Evolutionary conservation across 2,113 vertebrate genomes (phyloP).

Genomic region (Gallinago media): DNA sequence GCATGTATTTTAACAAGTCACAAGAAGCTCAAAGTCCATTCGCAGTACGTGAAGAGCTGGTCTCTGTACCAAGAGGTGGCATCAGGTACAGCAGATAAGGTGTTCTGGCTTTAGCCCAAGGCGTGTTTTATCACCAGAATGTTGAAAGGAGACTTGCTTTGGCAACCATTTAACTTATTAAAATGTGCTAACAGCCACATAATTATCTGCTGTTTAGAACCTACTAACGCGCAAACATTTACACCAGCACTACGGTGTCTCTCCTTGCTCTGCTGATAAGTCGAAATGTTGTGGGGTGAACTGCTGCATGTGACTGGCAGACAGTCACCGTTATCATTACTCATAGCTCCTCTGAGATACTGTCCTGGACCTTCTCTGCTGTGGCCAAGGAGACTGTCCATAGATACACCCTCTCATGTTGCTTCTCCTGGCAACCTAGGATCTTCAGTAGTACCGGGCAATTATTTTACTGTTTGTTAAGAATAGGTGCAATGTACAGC

Average conservation of each 20-base stretch:
- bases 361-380: not conserved
- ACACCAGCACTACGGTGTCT: not conserved
- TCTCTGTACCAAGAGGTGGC: constrained; percentile 14
- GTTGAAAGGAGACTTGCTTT: not conserved
- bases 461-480: not conserved
- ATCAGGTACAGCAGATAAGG: constrained; percentile 21
- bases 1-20: not conserved
- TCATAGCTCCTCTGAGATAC: not conserved
- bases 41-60: not conserved
- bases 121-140: not conserved
- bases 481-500: not conserved
- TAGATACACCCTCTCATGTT: accelerated
- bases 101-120: not conserved
- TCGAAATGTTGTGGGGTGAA: not conserved
- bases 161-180: not conserved
- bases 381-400: not conserved
- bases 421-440: not conserved
- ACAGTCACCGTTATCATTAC: not conserved
- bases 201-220: not conserved
- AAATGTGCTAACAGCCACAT: not conserved
- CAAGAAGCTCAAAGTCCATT: constrained; percentile 1
- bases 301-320: not conserved
- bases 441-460: accelerated
- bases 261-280: not conserved
- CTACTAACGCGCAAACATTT: not conserved